Base-by-base conservation (phyloP, 2,888 invertebrate species). In the Brachylomia viminalis region DNA sequence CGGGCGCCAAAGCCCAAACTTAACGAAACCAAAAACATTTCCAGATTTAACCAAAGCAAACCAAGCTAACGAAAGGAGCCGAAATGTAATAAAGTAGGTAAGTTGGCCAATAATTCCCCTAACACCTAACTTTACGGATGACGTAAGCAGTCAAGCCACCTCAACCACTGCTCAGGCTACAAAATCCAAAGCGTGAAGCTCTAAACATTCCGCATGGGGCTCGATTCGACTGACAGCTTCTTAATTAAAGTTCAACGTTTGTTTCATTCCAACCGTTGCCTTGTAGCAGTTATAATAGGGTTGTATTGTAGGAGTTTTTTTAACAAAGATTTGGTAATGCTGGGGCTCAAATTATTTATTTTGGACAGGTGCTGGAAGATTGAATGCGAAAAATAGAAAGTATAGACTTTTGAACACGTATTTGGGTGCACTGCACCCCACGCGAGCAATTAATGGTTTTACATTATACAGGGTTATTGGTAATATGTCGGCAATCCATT, bases 221-320 rank as follows among this genome's bases (percentile, higher is more conserved):
- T 54, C 74, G 64, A 77, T 68, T 59, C 61, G 49, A 85, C 88
- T 88, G 87, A 87, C 87, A 86, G 88, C 62, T 75, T 74, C 79
- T 83, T 87, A 87, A 87, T 87, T 87, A 88, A 88, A 87, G 79
- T 87, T 88, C 79, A 72, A 17, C 77, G 75, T 76, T 86, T 80
- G 76, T 87, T 84, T 68, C 74, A 85, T 80, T 80, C 73, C 75
- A 47, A 65, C 74, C 67, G 64, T 86, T 80, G 74, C 67, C 66
- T 86, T 80, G 74, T 75, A 69, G 75, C 81, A 77, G 82, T 87
- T 87, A 80, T 80, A 77, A 70, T 64, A 74, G 66, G 61, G 74
- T 38, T 67, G 56, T 75, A 71, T 65, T 71, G 72, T 66, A 47
- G 6, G 15, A 49, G 56, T 56, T 62, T 64, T 45, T 59, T 59